Percentiles rank a stretch among this genome's conserved stretches.
phyloP scores from a whole-genome alignment of 2,797 vertebrate species.

The Zalophus californianus region DNA sequence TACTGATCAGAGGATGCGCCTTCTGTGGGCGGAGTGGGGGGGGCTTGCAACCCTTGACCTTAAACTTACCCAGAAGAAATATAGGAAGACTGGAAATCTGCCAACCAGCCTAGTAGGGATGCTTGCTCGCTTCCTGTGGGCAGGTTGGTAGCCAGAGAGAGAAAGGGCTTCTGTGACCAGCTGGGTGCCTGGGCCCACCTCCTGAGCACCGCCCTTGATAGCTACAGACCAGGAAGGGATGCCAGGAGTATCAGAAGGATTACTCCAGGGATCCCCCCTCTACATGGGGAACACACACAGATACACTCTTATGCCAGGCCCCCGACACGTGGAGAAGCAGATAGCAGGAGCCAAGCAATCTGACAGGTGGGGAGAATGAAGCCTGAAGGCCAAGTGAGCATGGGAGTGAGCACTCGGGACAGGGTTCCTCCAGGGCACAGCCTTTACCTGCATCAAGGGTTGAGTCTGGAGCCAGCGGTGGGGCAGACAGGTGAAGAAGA shows the following conservation, averaged over 20 bases:
- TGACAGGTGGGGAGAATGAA: neutral
- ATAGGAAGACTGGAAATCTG: neutral
- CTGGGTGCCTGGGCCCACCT: neutral
- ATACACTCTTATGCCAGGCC: neutral
- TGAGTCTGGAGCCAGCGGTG: neutral
- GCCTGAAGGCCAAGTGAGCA: neutral
- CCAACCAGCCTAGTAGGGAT: neutral
- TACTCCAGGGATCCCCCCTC: no score
- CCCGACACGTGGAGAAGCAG: neutral
- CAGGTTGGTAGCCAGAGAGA: neutral
- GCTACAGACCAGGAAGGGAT: neutral
- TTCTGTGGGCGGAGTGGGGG: neutral
- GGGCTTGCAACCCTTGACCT: neutral
- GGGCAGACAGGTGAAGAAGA: neutral
- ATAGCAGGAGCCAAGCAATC: neutral
- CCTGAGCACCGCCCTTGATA: neutral
- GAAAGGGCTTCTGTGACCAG: neutral
- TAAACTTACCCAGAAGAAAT: neutral
- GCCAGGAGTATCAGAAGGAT: neutral
- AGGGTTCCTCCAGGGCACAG: neutral
- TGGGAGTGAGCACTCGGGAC: neutral
- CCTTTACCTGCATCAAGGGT: no score
- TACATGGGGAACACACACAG: neutral
- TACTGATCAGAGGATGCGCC: neutral
- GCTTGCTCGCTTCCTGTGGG: no score